Evolutionary conservation across 2,113 vertebrate genomes (phyloP), one percentile per base, ranked within the genome.

Genomic region (Bos indicus): DNA sequence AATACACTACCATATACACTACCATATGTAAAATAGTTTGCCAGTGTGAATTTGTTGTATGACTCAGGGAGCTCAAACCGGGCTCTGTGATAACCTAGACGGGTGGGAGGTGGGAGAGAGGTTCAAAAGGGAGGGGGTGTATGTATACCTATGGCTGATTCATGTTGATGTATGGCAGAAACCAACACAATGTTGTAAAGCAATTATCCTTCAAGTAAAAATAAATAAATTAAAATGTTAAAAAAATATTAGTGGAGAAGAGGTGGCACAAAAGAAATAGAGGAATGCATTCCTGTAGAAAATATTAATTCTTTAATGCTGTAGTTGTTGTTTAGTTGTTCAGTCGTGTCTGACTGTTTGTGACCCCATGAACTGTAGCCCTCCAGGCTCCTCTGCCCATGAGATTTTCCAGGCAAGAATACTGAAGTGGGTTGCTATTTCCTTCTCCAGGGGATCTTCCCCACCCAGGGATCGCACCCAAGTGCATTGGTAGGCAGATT

Each of bases 231-330:
- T 60, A n/a, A 74, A 40, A 25, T 43, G 10, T 74, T 23, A 71
- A 71, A 80, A 62, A 94, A 94, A 77, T 83, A 90, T 83, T 91
- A 64, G 28, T 87, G 28, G 56, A 90, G 67, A 59, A 48, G 9
- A 59, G 33, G 9, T 30, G 15, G 12, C 48, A 60, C 40, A 81
- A 56, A 62, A 59, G 36, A 82, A 84, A 90, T 43, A 80, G 43
- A 92, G 28, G 57, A 78, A n/a, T 64, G 2, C 62, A 77, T 62
- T 74, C 40, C 74, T 93, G 82, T 87, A 33, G 33, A 93, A 84
- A 94, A 67, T 90, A 92, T 46, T 90, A 28, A 91, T 88, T 92
- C 16, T 80, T 90, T 96, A 88, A 78, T 91, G 40, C 15, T 43
- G 26, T 59, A 91, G 56, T 46, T 40, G n/a, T 71, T 71, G 36